Base-by-base conservation (phyloP, 2,113 vertebrate genomes). In the Quiscalus mexicanus region DNA sequence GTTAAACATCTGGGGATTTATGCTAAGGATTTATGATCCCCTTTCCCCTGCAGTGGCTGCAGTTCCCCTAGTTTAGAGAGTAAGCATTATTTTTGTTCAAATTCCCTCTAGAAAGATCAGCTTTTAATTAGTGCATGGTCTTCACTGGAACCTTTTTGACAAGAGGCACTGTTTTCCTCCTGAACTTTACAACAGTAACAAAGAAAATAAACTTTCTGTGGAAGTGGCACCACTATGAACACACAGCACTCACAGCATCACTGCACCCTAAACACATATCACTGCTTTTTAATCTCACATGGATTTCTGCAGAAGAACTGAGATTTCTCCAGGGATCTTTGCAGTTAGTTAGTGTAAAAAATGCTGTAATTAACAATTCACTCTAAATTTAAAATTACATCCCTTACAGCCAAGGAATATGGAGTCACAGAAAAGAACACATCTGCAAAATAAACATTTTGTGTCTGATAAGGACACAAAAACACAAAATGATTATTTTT, bases 341-440 rank as follows among this genome's bases (percentile, higher is more conserved):
- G n/a, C 71, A 65, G 59, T 77, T 50, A 63, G 33, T 45, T 35
- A 76, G 24, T 14, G n/a, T 60, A 84, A 90, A 63, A 90, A 95
- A 95, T 80, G 58, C 71, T 82, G 31, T 64, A 83, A 92, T 92
- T 92, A 88, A 68, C 41, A 68, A 41, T n/a, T 52, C 31, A 62
- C 71, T 63, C 75, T 79, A 68, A 89, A 80, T 60, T 73, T 44
- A 14, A 76, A 84, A 76, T 86, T 9, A 3, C 4, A 35, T 68
- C 24, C 11, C 35, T 70, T 83, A 33, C 41, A 90, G 37, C 37
- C 53, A 53, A 53, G 24, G 45, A 73, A 28, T 47, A 44, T 69
- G 24, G 17, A 83, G 41, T 3, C 39, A 71, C 60, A 74, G 59
- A 69, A 84, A 44, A 80, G 8, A 90, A 31, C 10, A 39, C 6